Evolutionary conservation across 2,113 vertebrate genomes (phyloP).

Genomic region (Scatophagus argus): DNA sequence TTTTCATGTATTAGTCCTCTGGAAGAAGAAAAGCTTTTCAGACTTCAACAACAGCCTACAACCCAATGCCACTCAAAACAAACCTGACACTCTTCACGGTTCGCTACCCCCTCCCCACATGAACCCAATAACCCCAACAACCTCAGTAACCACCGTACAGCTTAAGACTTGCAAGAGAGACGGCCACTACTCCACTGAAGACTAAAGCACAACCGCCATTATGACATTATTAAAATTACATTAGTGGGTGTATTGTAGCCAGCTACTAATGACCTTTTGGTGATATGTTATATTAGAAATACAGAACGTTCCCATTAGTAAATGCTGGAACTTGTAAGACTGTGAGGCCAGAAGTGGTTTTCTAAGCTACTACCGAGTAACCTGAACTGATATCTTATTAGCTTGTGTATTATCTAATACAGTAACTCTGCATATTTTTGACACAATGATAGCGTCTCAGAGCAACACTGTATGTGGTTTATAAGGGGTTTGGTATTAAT

Average conservation of each 20-base stretch:
- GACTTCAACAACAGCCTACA: not conserved
- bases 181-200: not conserved
- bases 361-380: not conserved
- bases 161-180: not conserved
- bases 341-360: not conserved
- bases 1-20: not conserved
- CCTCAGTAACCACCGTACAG: not conserved
- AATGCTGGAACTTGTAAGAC: not conserved
- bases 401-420: not conserved
- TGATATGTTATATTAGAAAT: not conserved
- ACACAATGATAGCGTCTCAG: not conserved
- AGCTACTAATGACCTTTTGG: not conserved
- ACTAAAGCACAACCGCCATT: not conserved
- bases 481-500: not conserved
- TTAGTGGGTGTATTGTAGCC: not conserved
- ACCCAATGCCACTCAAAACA: conserved; percentile 24
- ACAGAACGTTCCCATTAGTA: not conserved
- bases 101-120: conserved; percentile 29
- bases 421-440: not conserved
- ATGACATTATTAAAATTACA: not conserved
- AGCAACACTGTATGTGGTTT: not conserved
- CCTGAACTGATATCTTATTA: not conserved
- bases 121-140: conserved; percentile 56
- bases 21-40: not conserved
- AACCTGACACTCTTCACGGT: conserved; percentile 13